Evolutionary conservation across 2,113 vertebrate genomes (phyloP).

Genomic region (Silurus glanis): DNA sequence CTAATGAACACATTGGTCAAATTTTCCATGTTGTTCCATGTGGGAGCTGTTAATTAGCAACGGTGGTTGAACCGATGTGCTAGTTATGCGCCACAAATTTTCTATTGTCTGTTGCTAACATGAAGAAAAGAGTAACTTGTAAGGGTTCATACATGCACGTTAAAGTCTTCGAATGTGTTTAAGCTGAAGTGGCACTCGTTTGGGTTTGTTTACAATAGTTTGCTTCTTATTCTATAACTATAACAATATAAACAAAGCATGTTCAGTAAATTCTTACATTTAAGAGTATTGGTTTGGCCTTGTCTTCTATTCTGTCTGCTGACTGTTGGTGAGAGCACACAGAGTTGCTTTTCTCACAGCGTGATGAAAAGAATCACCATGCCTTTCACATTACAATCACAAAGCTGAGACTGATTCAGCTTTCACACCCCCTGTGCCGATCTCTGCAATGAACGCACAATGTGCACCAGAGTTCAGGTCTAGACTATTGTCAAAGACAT

Average conservation of each 20-base stretch:
- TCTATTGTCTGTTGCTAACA: not conserved
- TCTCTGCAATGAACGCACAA: conserved; percentile 28
- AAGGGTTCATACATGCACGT: conserved; percentile 12
- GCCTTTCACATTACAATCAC: conserved; percentile 42
- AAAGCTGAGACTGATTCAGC: conserved; percentile 40
- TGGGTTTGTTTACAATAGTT: not conserved
- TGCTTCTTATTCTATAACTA: not conserved
- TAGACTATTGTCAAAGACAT: conserved; percentile 9
- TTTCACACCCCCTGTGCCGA: conserved; percentile 41
- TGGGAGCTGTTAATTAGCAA: conserved; percentile 46
- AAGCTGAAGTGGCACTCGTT: not conserved
- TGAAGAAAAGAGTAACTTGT: not conserved
- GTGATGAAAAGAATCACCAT: conserved; percentile 33
- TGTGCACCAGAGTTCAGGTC: conserved; percentile 24
- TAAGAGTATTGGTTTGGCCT: conserved; percentile 11
- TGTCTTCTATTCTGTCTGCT: conserved; percentile 28
- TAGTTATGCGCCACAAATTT: conserved; percentile 23
- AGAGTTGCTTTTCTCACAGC: conserved; percentile 46
- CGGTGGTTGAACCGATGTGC: conserved; percentile 17
- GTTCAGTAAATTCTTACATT: not conserved
- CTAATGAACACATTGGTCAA: conserved; percentile 36
- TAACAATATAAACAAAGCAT: not conserved
- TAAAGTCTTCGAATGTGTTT: conserved; percentile 26
- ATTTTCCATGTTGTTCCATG: conserved; percentile 29
- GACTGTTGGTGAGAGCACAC: conserved; percentile 39